Percentiles rank a stretch among this genome's conserved stretches.
phyloP scores from a whole-genome alignment of 2,888 invertebrate genomes.

The Ectemnius cavifrons region DNA sequence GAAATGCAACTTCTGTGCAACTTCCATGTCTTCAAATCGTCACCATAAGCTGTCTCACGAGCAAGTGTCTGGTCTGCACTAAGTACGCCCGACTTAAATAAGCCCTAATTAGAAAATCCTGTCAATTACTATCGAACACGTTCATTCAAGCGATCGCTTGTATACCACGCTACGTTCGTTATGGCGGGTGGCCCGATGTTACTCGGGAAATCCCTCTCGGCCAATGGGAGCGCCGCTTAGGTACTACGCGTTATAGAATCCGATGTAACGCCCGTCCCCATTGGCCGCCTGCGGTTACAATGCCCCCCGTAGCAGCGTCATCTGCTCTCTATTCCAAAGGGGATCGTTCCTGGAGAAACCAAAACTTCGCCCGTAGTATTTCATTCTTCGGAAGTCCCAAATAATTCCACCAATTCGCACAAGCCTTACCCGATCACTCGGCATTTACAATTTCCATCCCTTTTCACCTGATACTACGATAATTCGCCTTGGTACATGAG shows the following conservation, averaged over 20 bases:
- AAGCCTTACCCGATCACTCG: not conserved
- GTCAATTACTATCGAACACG: conserved; percentile 52
- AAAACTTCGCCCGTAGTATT: conserved; percentile 32
- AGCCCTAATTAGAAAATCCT: conserved; percentile 45
- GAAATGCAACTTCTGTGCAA: conserved; percentile 74
- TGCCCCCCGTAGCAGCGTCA: conserved; percentile 49
- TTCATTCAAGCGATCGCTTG: conserved; percentile 65
- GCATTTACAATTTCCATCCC: conserved; percentile 1
- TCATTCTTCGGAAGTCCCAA: conserved; percentile 17
- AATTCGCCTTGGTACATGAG: conserved; percentile 15
- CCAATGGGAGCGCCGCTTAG: conserved; percentile 56
- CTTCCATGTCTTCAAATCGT: conserved; percentile 68
- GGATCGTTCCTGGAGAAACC: conserved; percentile 34
- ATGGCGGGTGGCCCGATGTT: conserved; percentile 68
- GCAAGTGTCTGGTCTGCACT: conserved; percentile 32
- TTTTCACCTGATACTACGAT: conserved; percentile 3
- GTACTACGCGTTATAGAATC: conserved; percentile 14
- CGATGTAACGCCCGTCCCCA: conserved; percentile 41
- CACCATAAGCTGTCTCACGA: conserved; percentile 50
- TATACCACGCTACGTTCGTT: conserved; percentile 68
- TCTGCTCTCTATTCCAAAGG: conserved; percentile 46
- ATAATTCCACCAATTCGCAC: too few species aligned
- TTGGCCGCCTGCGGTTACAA: conserved; percentile 57
- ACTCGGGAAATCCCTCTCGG: conserved; percentile 43
- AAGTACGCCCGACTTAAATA: conserved; percentile 32